These are phyloP conservation scores for Clusia tigrina DNA, from an alignment of 2,888 invertebrate species.

Conservation along the genomic window DNA sequence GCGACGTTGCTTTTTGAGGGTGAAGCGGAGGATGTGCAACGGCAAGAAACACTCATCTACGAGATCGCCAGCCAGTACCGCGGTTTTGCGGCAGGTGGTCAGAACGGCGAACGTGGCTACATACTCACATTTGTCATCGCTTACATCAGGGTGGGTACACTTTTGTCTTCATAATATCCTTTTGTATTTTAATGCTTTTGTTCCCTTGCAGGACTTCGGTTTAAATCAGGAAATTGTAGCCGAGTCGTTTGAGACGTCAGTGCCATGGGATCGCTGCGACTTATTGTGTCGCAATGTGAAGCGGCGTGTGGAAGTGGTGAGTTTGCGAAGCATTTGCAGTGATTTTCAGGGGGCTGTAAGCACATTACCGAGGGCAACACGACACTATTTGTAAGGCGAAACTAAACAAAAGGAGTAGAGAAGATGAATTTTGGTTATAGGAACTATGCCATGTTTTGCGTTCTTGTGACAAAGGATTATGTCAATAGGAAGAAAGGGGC, in stretches of 20 bases:
- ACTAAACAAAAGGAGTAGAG: no score
- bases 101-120: slow-evolving; percentile 95
- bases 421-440: no score
- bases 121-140: slow-evolving; percentile 97
- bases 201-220: slow-evolving; percentile 79
- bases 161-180: background rate
- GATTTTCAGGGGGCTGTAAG: background rate
- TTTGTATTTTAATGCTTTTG: slow-evolving; percentile 8
- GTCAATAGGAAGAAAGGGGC: no score
- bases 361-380: background rate
- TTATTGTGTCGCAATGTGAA: slow-evolving; percentile 91
- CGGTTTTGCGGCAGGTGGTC: slow-evolving; percentile 90
- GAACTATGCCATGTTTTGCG: no score
- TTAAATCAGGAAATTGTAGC: slow-evolving; percentile 87
- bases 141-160: slow-evolving; percentile 83
- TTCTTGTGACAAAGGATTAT: no score
- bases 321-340: slow-evolving; percentile 29
- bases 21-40: slow-evolving; percentile 73
- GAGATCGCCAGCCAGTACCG: slow-evolving; percentile 77
- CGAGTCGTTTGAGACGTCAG: slow-evolving; percentile 98
- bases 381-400: no score
- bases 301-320: slow-evolving; percentile 71
- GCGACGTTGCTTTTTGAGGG: slow-evolving; percentile 96
- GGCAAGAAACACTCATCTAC: slow-evolving; percentile 81
- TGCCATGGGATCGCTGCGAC: slow-evolving; percentile 91